Conservation (phyloP, 1,140 invertebrate species). For the Daktulosphaira vitifoliae region DNA sequence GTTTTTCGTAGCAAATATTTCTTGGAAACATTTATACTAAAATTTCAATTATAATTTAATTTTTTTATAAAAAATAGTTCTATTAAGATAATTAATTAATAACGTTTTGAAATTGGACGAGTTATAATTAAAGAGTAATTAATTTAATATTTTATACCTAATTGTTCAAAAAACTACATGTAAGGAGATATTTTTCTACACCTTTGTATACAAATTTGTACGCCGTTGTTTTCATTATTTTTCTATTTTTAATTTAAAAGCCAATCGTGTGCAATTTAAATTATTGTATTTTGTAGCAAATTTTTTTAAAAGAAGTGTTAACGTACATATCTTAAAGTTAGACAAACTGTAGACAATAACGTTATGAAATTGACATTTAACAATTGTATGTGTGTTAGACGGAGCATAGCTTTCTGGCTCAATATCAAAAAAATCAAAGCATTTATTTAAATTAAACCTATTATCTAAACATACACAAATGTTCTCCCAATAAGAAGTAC, state of each 20-base stretch:
- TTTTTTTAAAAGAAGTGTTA: constrained; percentile 25
- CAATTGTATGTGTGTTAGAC: no score
- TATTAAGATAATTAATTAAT: no score
- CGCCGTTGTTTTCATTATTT: neutral
- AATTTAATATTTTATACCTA: neutral
- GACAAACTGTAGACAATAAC: constrained; percentile 29
- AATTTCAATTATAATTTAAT: neutral
- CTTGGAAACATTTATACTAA: neutral
- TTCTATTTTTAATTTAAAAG: neutral
- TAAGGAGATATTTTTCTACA: constrained; percentile 24
- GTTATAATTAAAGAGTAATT: constrained; percentile 6
- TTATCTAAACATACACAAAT: no score
- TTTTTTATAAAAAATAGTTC: neutral
- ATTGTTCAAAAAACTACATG: neutral
- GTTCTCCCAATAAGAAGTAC: no score
- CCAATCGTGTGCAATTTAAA: neutral
- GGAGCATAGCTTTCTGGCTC: no score
- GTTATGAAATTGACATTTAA: no score
- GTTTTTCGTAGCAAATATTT: no score
- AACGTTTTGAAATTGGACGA: neutral
- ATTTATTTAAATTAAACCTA: no score
- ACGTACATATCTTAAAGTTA: constrained; percentile 32
- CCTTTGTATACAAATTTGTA: neutral
- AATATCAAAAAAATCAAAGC: no score
- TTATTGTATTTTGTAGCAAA: neutral